Evolutionary conservation across 2,888 invertebrate species (phyloP).

Genomic region (Cremastinae sp.): DNA sequence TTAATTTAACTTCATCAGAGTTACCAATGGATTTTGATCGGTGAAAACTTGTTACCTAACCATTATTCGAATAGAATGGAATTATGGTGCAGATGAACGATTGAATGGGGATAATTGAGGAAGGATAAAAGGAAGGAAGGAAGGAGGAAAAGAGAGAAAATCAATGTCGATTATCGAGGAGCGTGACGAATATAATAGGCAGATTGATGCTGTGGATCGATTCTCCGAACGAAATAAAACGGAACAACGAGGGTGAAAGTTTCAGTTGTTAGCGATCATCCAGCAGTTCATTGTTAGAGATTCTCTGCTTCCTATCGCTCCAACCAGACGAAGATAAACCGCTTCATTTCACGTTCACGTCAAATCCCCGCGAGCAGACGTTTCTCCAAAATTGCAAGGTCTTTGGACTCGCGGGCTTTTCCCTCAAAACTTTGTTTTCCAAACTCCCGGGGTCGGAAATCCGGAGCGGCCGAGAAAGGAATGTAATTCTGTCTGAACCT

Average conservation of each 20-base stretch:
- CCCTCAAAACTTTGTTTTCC: constrained; percentile 33
- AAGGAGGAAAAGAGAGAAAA: constrained; percentile 29
- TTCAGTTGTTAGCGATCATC: constrained; percentile 52
- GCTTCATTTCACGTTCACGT: constrained; percentile 28
- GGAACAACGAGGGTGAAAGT: constrained; percentile 30
- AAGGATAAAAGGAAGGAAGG: constrained; percentile 9
- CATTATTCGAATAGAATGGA: constrained; percentile 2
- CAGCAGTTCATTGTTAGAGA: background rate
- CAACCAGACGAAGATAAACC: constrained; percentile 43
- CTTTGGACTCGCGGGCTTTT: constrained; percentile 17
- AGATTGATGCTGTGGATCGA: constrained; percentile 3
- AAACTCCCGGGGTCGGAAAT: constrained; percentile 28
- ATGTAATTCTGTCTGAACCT: background rate
- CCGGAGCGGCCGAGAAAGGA: background rate
- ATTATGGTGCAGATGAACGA: constrained; percentile 5
- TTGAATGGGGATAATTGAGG: constrained; percentile 15
- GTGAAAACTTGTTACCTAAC: background rate
- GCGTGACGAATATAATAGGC: constrained; percentile 34
- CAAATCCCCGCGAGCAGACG: constrained; percentile 10
- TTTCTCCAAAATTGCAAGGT: constrained; percentile 9
- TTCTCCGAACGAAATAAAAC: constrained; percentile 19
- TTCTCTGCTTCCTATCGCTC: constrained; percentile 40
- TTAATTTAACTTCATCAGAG: constrained; percentile 9
- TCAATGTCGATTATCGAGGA: constrained; percentile 52
- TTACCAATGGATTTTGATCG: background rate